Evolutionary conservation across 1,140 invertebrate genomes (phyloP).

Genomic region (Calycopis cecrops): DNA sequence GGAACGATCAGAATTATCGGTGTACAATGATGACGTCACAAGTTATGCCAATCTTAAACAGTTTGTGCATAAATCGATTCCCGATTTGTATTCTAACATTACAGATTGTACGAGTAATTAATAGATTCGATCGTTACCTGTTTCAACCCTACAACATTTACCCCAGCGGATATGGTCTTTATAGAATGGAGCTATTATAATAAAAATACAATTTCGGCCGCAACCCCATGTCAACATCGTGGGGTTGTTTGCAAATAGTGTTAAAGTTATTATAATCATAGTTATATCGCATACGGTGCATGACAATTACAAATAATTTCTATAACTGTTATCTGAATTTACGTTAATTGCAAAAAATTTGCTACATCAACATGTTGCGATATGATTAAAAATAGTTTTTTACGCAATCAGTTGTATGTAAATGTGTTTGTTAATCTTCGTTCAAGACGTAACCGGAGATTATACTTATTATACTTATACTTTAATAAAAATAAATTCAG

Average conservation of each 20-base stretch:
- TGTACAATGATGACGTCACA: too few species aligned
- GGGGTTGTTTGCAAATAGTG: slow-evolving; percentile 56
- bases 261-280: slow-evolving; percentile 25
- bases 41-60: too few species aligned
- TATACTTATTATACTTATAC: too few species aligned
- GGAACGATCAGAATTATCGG: too few species aligned
- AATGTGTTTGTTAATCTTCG: too few species aligned
- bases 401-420: too few species aligned
- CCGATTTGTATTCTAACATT: neutral
- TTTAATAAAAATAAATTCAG: too few species aligned
- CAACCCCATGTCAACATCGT: slow-evolving; percentile 53
- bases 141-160: slow-evolving; percentile 56
- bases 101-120: slow-evolving; percentile 38
- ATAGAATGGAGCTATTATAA: slow-evolving; percentile 66
- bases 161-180: slow-evolving; percentile 53
- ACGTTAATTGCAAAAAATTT: too few species aligned
- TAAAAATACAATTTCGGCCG: slow-evolving; percentile 73
- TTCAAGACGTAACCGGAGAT: too few species aligned
- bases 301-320: neutral
- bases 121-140: slow-evolving; percentile 31
- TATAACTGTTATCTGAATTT: too few species aligned
- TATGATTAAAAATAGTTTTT: too few species aligned
- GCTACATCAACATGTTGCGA: too few species aligned
- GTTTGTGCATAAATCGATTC: neutral
- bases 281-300: slow-evolving; percentile 12